Conservation (phyloP, 2,797 vertebrate genomes). For the Hoplostethus atlanticus region DNA sequence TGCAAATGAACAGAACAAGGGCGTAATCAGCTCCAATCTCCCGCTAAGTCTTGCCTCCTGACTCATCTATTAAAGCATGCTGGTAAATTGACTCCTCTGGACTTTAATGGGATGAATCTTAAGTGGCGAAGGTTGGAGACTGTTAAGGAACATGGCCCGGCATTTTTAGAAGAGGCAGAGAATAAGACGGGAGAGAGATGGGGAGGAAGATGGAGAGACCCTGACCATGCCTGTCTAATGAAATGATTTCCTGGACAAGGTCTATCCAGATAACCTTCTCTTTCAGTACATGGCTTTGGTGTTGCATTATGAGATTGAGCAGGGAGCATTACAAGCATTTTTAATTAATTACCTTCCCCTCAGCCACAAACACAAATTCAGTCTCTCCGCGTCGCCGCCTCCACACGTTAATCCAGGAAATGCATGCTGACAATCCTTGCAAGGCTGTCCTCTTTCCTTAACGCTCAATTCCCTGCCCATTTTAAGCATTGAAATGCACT, state of each 20-base stretch:
- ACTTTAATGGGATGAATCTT: constrained; percentile 74
- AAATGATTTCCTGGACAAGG: constrained; percentile 44
- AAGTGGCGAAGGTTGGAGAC: constrained; percentile 53
- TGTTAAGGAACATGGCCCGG: constrained; percentile 40
- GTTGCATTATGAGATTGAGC: constrained; percentile 56
- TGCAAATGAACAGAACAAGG: constrained; percentile 82
- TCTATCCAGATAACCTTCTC: constrained; percentile 59
- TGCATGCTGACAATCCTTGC: constrained; percentile 69
- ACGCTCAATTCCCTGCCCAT: constrained; percentile 23
- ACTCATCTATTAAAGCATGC: constrained; percentile 75
- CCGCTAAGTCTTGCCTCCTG: constrained; percentile 67
- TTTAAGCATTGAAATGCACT: constrained; percentile 41
- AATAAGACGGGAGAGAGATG: constrained; percentile 45
- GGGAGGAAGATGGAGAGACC: constrained; percentile 29
- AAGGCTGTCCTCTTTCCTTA: constrained; percentile 59
- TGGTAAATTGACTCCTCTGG: constrained; percentile 72
- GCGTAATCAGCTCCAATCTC: constrained; percentile 79
- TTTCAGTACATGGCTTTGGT: constrained; percentile 41
- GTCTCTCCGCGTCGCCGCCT: constrained; percentile 58
- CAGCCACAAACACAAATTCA: constrained; percentile 62
- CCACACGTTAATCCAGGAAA: constrained; percentile 74
- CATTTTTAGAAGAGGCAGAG: constrained; percentile 37
- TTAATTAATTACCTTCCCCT: constrained; percentile 81
- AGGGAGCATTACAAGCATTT: constrained; percentile 66
- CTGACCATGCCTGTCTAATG: constrained; percentile 23